These are phyloP conservation scores for Merluccius polli DNA, from an alignment of 2,797 vertebrate genomes.

Conservation along the genomic window DNA sequence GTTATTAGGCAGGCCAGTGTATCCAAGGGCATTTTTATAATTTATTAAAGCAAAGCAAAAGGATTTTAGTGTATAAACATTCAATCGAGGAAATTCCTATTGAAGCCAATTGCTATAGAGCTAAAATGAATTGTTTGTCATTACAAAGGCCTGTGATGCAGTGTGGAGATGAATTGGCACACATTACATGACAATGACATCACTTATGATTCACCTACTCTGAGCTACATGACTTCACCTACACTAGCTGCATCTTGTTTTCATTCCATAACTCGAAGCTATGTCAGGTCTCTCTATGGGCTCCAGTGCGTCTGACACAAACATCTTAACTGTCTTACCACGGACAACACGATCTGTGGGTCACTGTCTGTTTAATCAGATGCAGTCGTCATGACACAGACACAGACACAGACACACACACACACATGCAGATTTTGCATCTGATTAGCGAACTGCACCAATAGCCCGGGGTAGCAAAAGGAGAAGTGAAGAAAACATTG, in stretches of 20 bases:
- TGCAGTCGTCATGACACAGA: no score
- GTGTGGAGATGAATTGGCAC: neutral
- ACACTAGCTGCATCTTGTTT: neutral
- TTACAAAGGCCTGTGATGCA: neutral
- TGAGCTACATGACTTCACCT: neutral
- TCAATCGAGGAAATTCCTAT: neutral
- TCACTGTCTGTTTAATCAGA: no score
- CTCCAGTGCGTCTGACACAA: no score
- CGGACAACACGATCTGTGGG: no score
- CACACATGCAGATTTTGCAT: no score
- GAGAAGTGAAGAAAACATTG: conserved; percentile 50
- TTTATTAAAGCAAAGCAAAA: neutral
- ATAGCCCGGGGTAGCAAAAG: conserved; percentile 16
- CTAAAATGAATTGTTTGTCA: neutral
- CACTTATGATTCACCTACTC: neutral
- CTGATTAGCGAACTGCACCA: neutral
- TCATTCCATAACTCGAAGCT: neutral
- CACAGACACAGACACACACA: no score
- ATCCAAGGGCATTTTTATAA: neutral
- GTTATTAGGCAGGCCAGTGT: neutral
- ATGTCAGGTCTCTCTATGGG: neutral
- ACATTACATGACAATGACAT: neutral
- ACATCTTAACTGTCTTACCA: neutral
- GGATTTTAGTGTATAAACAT: neutral
- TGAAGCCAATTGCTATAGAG: neutral